These are phyloP conservation scores for Sakesphorus luctuosus DNA, from an alignment of 2,113 vertebrate species.

Conservation along the genomic window DNA sequence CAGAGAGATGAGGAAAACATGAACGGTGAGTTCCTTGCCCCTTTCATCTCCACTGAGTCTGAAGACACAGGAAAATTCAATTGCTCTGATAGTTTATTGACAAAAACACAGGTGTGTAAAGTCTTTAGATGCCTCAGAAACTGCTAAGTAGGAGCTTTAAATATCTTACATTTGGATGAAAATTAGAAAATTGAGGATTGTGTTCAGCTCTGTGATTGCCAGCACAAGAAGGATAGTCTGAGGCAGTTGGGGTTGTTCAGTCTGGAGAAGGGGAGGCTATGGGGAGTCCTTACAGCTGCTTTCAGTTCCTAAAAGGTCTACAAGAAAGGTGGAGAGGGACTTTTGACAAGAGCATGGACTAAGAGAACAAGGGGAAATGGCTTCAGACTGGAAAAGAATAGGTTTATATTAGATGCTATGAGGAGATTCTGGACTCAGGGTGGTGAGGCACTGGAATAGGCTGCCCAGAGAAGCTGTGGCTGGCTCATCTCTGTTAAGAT, in stretches of 20 bases:
- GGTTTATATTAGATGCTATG: not conserved
- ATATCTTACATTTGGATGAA: not conserved
- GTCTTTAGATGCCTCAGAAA: not conserved
- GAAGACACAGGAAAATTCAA: not conserved
- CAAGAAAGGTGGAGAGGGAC: not conserved
- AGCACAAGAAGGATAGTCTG: not conserved
- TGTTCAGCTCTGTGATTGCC: not conserved
- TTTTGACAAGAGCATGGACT: not conserved
- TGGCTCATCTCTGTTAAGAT: not conserved
- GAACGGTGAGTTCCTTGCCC: rapidly evolving
- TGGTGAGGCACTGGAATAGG: no score
- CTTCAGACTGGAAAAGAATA: not conserved
- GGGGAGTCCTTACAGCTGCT: not conserved
- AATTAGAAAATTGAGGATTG: not conserved
- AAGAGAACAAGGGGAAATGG: not conserved
- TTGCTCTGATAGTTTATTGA: not conserved
- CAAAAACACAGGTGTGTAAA: not conserved
- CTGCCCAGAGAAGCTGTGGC: not conserved
- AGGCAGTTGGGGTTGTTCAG: not conserved
- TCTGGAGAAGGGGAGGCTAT: not conserved
- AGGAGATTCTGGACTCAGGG: not conserved
- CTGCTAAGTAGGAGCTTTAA: not conserved
- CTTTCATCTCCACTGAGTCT: not conserved
- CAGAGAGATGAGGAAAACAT: not conserved
- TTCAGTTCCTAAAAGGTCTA: not conserved